phyloP scores from a whole-genome alignment of 2,797 vertebrate genomes.

The Otolemur crassicaudatus region DNA sequence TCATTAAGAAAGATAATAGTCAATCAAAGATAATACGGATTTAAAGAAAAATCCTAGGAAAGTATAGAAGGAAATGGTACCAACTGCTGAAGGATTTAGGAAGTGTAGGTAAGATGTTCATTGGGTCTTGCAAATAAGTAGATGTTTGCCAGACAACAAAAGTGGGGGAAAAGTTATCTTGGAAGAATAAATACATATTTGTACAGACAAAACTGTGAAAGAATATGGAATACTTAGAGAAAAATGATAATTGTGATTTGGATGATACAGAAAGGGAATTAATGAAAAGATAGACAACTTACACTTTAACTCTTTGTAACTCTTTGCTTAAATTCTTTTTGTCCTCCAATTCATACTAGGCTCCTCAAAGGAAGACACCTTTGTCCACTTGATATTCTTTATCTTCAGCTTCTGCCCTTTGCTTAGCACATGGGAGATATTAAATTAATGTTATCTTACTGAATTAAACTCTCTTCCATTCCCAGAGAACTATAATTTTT shows the following conservation, averaged over 20 bases:
- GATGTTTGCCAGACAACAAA: background rate
- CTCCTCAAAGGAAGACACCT: background rate
- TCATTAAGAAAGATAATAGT: background rate
- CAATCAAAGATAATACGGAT: background rate
- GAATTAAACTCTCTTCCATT: conserved; percentile 32
- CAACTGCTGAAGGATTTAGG: background rate
- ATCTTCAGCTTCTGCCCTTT: background rate
- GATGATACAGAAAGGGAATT: background rate
- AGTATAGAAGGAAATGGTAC: conserved; percentile 17
- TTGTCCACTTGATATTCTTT: background rate
- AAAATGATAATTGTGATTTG: conserved; percentile 50
- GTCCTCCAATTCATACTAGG: background rate
- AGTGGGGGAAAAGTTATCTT: conserved; percentile 1
- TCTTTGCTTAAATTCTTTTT: conserved; percentile 38
- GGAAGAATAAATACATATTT: conserved; percentile 13
- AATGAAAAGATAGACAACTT: background rate
- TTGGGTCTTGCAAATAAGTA: conserved; percentile 12
- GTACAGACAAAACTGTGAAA: conserved; percentile 39
- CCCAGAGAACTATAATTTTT: conserved; percentile 22
- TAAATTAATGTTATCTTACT: conserved; percentile 56
- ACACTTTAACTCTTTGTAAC: background rate
- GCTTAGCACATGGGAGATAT: background rate
- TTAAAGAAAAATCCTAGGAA: background rate
- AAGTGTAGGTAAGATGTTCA: background rate
- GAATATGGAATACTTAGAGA: background rate